A percentile compares a stretch with the other conserved stretches of the same genome.
These are phyloP conservation scores for Lasioglossum leucozonium DNA, from an alignment of 2,888 invertebrate genomes.

Conservation along the genomic window DNA sequence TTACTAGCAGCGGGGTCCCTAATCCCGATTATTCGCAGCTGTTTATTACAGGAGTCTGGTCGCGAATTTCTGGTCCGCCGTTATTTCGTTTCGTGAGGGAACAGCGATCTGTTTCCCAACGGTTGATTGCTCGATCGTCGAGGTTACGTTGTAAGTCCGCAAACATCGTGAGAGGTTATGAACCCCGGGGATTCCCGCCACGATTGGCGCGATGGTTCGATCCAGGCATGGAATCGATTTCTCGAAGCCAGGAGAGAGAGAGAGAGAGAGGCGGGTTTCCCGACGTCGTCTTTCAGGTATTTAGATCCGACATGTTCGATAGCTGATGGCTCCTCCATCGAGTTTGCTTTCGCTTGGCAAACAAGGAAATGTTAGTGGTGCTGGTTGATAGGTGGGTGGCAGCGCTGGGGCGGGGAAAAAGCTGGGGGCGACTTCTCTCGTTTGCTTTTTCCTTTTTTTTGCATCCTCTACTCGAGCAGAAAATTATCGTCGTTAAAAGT, in stretches of 20 bases:
- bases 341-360: constrained; percentile 15
- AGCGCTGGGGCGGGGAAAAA: not conserved
- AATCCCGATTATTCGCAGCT: not conserved
- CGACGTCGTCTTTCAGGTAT: constrained; percentile 26
- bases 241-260: not conserved
- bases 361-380: constrained; percentile 3
- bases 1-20: not conserved
- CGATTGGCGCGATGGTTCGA: constrained; percentile 9
- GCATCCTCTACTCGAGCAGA: not conserved
- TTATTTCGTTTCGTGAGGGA: not conserved
- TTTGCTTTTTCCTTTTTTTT: not conserved
- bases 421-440: not conserved
- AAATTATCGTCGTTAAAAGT: constrained; percentile 32
- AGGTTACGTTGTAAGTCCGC: not conserved
- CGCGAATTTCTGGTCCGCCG: not conserved
- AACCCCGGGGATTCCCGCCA: constrained; percentile 11
- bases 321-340: constrained; percentile 29
- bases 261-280: not conserved
- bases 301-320: constrained; percentile 13
- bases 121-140: not conserved
- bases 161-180: constrained; percentile 18
- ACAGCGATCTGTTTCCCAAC: not conserved
- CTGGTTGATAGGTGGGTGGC: not conserved
- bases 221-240: constrained; percentile 21
- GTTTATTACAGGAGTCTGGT: not conserved